A percentile compares a stretch with the other conserved stretches of the same genome.
Conservation (phyloP, 2,113 vertebrate species). For the Sturnus vulgaris region DNA sequence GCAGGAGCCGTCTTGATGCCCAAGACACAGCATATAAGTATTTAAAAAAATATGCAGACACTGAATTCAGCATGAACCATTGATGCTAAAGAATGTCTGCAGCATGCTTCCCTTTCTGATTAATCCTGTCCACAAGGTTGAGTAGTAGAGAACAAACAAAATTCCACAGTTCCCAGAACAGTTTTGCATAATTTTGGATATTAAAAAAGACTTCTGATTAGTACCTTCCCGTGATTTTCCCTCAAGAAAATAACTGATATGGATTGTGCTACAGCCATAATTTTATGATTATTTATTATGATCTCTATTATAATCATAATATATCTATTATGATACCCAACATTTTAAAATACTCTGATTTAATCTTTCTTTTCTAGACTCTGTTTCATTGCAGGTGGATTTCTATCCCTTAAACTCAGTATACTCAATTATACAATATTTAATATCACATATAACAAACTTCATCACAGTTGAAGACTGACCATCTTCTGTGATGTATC, state of each 20-base stretch:
- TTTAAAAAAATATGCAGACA: background rate
- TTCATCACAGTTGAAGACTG: background rate
- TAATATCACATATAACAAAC: background rate
- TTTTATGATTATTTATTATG: background rate
- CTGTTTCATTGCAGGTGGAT: background rate
- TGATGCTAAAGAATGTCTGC: background rate
- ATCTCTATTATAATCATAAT: background rate
- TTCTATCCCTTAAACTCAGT: background rate
- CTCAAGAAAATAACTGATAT: background rate
- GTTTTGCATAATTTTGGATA: background rate
- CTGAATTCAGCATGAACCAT: background rate
- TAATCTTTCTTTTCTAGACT: background rate
- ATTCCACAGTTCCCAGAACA: background rate
- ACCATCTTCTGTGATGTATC: background rate
- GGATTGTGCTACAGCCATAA: background rate
- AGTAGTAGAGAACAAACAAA: background rate
- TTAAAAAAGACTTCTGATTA: background rate
- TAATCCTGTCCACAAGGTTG: background rate
- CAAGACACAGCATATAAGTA: background rate
- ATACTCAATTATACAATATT: background rate
- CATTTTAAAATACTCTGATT: background rate
- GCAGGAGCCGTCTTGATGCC: background rate
- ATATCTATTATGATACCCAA: background rate
- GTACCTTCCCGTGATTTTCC: background rate
- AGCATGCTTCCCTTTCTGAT: background rate